Evolutionary conservation across 2,797 vertebrate genomes (phyloP).

Genomic region (Gobio occitaniae): DNA sequence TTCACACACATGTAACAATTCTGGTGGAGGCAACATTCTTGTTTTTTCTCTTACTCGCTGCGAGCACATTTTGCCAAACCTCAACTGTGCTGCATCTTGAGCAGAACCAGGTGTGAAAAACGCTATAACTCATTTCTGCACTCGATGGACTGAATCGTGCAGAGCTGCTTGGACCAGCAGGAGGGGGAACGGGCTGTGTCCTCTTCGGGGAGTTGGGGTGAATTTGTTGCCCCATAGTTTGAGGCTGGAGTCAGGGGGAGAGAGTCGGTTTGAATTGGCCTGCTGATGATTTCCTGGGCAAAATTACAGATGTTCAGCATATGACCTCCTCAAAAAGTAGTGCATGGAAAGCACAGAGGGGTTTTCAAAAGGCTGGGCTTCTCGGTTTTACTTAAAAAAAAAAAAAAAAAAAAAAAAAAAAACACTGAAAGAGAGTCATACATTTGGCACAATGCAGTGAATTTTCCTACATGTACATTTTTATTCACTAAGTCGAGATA

Average conservation of each 20-base stretch:
- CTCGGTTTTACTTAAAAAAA: slow-evolving; percentile 47
- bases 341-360: slow-evolving; percentile 78
- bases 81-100: slow-evolving; percentile 82
- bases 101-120: slow-evolving; percentile 96
- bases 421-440: slow-evolving; percentile 30
- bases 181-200: slow-evolving; percentile 29
- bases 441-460: slow-evolving; percentile 4
- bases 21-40: slow-evolving; percentile 79
- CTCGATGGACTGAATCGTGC: slow-evolving; percentile 68
- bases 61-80: slow-evolving; percentile 80
- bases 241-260: slow-evolving; percentile 34
- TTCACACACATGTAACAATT: slow-evolving; percentile 91
- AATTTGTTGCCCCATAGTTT: slow-evolving; percentile 56
- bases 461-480: slow-evolving; percentile 26
- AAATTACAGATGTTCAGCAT: slow-evolving; percentile 90
- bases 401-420: slow-evolving; percentile 10
- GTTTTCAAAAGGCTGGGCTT: slow-evolving; percentile 48
- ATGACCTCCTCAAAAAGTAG: slow-evolving; percentile 87
- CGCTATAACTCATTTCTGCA: slow-evolving; percentile 88
- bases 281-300: slow-evolving; percentile 87
- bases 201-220: slow-evolving; percentile 51
- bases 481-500: slow-evolving; percentile 24
- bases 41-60: slow-evolving; percentile 66
- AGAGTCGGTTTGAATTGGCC: slow-evolving; percentile 59
- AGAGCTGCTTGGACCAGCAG: slow-evolving; percentile 57